phyloP scores from a whole-genome alignment of 1,140 invertebrate genomes.

The Polyergus mexicanus region DNA sequence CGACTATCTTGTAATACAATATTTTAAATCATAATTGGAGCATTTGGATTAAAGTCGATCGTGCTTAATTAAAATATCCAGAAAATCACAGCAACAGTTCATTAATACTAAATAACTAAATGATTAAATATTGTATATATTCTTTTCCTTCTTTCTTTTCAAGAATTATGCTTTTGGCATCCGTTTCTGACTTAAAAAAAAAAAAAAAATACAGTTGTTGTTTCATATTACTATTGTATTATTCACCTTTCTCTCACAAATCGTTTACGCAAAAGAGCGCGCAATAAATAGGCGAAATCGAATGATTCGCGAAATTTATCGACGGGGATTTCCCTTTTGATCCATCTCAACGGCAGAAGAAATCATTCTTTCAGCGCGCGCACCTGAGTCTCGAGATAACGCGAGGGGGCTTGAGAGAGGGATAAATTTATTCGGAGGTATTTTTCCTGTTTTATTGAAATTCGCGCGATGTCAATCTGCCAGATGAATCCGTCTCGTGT shows the following conservation, averaged over 20 bases:
- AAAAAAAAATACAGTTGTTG: background rate
- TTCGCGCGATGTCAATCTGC: background rate
- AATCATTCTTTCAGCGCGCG: slow-evolving; percentile 41
- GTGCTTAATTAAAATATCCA: background rate
- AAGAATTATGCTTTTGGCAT: background rate
- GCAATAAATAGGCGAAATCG: slow-evolving; percentile 34
- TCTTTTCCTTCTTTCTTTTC: background rate
- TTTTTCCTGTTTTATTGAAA: slow-evolving; percentile 4
- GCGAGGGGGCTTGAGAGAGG: background rate
- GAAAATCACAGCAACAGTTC: background rate
- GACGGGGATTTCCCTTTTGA: slow-evolving; percentile 3
- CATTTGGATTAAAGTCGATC: background rate
- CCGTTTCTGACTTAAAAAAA: background rate
- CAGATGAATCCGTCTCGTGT: slow-evolving; percentile 4
- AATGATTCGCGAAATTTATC: slow-evolving; percentile 30
- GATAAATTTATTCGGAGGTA: slow-evolving; percentile 25
- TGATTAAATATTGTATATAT: background rate
- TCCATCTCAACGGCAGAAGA: slow-evolving; percentile 19
- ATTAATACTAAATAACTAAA: background rate
- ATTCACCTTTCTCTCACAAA: background rate
- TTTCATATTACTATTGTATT: slow-evolving; percentile 2
- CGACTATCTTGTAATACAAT: background rate
- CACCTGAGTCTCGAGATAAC: slow-evolving; percentile 10
- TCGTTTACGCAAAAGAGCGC: background rate
- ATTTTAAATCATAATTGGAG: background rate